phyloP scores from a whole-genome alignment of 1,140 invertebrate genomes.

The Nephila pilipes region DNA sequence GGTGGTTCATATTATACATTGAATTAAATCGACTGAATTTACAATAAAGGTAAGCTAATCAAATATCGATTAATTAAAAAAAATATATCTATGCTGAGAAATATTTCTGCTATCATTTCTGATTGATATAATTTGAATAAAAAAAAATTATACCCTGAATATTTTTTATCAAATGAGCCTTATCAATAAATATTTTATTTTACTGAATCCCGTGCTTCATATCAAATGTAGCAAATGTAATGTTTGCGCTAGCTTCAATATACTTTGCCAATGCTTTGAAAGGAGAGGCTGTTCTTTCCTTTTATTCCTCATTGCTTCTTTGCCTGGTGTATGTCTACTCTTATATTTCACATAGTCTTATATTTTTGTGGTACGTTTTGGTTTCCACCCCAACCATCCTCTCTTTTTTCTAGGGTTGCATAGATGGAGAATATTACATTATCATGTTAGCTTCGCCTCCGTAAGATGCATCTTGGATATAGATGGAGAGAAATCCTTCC shows the following conservation, averaged over 20 bases:
- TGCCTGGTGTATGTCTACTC: background rate
- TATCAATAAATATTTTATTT: no score
- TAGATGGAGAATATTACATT: background rate
- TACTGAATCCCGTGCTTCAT: no score
- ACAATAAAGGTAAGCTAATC: no score
- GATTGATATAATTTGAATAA: no score
- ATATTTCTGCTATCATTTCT: no score
- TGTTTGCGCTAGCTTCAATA: background rate
- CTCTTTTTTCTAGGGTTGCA: background rate
- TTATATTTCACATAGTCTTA: background rate
- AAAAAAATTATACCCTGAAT: no score
- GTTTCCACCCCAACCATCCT: background rate
- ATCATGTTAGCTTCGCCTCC: constrained; percentile 28
- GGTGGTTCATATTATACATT: no score
- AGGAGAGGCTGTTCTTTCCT: background rate
- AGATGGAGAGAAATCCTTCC: background rate
- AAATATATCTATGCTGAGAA: no score
- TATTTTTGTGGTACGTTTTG: background rate
- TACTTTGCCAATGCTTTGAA: background rate
- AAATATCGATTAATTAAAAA: no score
- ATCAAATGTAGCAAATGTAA: no score
- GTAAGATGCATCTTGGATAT: background rate
- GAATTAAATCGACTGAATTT: no score
- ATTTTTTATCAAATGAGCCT: no score
- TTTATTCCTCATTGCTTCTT: background rate